Conservation (phyloP, 2,797 vertebrate genomes). For the Anniella stebbinsi region DNA sequence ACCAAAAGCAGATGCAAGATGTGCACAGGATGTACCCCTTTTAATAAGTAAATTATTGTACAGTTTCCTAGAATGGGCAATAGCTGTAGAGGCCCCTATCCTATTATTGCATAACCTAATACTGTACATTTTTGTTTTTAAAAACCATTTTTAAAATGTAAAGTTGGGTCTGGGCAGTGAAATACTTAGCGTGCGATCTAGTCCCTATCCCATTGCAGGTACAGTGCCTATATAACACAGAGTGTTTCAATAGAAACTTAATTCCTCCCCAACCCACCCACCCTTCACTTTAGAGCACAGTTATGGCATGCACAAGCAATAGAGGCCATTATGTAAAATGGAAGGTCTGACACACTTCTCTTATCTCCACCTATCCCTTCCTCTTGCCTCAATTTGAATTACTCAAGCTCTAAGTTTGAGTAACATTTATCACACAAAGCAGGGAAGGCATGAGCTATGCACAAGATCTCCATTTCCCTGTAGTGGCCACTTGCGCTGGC, state of each 20-base stretch:
- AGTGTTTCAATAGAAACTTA: neutral
- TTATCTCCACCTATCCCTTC: neutral
- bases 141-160: constrained; percentile 21
- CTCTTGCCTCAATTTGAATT: neutral
- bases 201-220: neutral
- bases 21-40: neutral
- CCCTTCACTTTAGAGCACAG: neutral
- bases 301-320: neutral
- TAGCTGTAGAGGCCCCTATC: constrained; percentile 24
- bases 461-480: neutral
- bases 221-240: neutral
- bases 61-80: constrained; percentile 29
- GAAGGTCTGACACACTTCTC: neutral
- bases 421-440: neutral
- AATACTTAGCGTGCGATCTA: neutral
- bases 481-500: neutral
- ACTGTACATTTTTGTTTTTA: neutral
- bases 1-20: constrained; percentile 33
- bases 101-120: neutral
- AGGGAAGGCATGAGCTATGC: neutral
- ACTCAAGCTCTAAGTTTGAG: neutral
- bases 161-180: constrained; percentile 26
- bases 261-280: neutral
- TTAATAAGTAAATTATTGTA: constrained; percentile 3
- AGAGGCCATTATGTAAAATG: neutral